Conservation (phyloP, 2,797 vertebrate genomes). For the Manis crassicaudata region DNA sequence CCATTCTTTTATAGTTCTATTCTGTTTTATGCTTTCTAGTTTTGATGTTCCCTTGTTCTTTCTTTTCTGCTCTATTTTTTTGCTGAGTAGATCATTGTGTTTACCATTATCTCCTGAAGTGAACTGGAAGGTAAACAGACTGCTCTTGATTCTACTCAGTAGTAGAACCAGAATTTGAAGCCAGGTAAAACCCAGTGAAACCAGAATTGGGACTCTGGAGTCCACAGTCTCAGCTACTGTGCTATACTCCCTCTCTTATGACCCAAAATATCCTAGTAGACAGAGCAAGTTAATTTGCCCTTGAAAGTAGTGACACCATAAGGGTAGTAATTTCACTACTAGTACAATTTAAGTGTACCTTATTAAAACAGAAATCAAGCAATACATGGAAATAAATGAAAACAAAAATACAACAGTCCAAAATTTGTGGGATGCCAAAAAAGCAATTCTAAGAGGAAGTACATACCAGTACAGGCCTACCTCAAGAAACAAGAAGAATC, state of each 20-base stretch:
- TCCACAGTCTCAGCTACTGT: background rate
- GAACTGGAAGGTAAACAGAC: background rate
- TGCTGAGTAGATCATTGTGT: background rate
- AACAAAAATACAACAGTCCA: too few relatives aligned
- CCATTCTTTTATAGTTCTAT: background rate
- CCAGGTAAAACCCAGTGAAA: background rate
- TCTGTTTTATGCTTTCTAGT: background rate
- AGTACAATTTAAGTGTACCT: background rate
- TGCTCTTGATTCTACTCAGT: background rate
- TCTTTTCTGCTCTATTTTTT: background rate
- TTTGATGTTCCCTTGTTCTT: background rate
- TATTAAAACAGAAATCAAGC: too few relatives aligned
- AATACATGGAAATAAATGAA: too few relatives aligned
- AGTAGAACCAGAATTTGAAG: background rate
- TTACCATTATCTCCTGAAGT: background rate
- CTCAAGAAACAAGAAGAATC: too few relatives aligned
- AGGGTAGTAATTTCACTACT: background rate
- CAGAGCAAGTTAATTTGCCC: background rate
- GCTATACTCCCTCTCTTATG: background rate
- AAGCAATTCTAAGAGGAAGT: too few relatives aligned
- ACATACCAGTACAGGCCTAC: too few relatives aligned
- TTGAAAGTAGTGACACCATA: background rate
- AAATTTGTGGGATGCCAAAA: too few relatives aligned
- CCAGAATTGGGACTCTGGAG: background rate
- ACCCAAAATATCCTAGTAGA: background rate